Conservation (phyloP, 2,888 invertebrate genomes). For the Callyntrura guangdongensis region DNA sequence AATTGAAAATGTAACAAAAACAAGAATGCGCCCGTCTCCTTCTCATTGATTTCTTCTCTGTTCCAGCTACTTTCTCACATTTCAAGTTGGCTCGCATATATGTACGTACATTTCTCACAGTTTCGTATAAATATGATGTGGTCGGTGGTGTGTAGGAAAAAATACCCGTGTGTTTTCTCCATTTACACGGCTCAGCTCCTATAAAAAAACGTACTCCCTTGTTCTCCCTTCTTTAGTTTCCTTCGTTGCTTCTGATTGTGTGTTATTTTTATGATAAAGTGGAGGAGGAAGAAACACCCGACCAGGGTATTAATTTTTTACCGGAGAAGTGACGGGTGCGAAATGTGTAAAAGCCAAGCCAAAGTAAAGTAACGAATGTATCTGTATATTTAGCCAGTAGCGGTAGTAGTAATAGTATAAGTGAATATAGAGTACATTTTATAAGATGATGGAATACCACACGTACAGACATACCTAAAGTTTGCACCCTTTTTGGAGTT, state of each 20-base stretch:
- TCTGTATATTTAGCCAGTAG: not conserved
- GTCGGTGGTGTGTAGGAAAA: not conserved
- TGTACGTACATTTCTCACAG: not conserved
- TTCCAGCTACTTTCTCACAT: slow-evolving; percentile 61
- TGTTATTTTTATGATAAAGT: slow-evolving; percentile 36
- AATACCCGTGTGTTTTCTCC: slow-evolving; percentile 10
- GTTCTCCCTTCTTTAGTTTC: slow-evolving; percentile 8
- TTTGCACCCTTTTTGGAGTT: slow-evolving; percentile 35
- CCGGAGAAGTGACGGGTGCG: slow-evolving; percentile 36
- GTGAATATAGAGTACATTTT: no score
- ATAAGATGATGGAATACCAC: not conserved
- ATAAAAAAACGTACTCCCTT: slow-evolving; percentile 21
- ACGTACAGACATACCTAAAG: not conserved
- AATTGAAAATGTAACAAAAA: slow-evolving; percentile 31
- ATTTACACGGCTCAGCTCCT: not conserved
- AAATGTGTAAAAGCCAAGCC: slow-evolving; percentile 41
- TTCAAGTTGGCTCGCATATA: not conserved
- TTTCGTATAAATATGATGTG: not conserved
- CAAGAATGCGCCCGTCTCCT: slow-evolving; percentile 8
- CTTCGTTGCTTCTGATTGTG: not conserved
- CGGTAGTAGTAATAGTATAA: not conserved
- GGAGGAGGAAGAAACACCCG: slow-evolving; percentile 44
- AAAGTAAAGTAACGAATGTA: not conserved
- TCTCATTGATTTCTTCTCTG: slow-evolving; percentile 65
- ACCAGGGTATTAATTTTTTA: slow-evolving; percentile 39